Conservation (phyloP, 2,113 vertebrate genomes). For the Oncorhynchus tshawytscha region DNA sequence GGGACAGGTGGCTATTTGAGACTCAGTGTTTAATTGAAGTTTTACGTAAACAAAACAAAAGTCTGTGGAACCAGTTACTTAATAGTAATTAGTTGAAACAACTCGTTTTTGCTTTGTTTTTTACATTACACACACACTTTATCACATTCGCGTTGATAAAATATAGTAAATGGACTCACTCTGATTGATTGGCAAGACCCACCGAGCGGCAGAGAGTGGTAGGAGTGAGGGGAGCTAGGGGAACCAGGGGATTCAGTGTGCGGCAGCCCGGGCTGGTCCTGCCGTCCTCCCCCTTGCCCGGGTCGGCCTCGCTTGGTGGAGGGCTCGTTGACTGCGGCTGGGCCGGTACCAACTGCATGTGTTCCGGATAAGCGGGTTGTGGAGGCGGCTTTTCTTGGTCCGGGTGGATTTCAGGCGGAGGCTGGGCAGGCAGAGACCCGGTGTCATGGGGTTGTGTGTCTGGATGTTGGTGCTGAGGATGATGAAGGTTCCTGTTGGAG, state of each 20-base stretch:
- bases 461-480: conserved; percentile 52
- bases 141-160: background rate
- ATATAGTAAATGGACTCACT: conserved; percentile 76
- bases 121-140: too few relatives aligned
- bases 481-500: conserved; percentile 49
- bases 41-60: too few relatives aligned
- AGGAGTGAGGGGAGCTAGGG: conserved; percentile 80
- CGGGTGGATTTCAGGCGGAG: conserved; percentile 27
- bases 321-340: conserved; percentile 18
- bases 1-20: too few relatives aligned
- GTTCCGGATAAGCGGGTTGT: conserved; percentile 63
- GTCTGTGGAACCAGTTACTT: too few relatives aligned
- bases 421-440: conserved; percentile 20
- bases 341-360: conserved; percentile 79
- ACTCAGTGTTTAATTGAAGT: too few relatives aligned
- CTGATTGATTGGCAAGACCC: conserved; percentile 81
- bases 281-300: conserved; percentile 57
- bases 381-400: conserved; percentile 38
- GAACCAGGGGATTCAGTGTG: conserved; percentile 85
- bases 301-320: conserved; percentile 53
- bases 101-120: too few relatives aligned
- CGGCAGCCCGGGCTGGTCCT: conserved; percentile 67
- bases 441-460: conserved; percentile 55
- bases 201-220: conserved; percentile 83
- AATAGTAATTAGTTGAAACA: too few relatives aligned